A percentile compares a stretch with the other conserved stretches of the same genome.
Evolutionary conservation across 2,888 invertebrate species (phyloP).

Genomic region (Danaus chrysippus): DNA sequence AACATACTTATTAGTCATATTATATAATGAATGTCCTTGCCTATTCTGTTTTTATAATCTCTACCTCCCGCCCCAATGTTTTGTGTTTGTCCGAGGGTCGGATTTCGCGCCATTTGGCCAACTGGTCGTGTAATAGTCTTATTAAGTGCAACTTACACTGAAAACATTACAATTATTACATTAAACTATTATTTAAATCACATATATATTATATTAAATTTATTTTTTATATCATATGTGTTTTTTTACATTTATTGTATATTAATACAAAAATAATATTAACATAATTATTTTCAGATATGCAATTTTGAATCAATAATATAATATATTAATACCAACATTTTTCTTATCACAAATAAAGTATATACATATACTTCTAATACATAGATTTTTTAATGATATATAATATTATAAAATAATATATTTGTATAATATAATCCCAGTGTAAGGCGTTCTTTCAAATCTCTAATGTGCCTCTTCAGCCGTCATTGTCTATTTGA

Average conservation of each 20-base stretch:
- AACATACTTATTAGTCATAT: too few species aligned
- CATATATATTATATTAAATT: too few species aligned
- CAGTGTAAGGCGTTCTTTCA: slow-evolving; percentile 39
- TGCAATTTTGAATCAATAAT: not conserved
- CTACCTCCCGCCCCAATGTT: slow-evolving; percentile 52
- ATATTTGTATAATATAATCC: not conserved
- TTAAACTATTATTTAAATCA: too few species aligned
- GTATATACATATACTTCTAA: not conserved
- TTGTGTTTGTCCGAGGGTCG: slow-evolving; percentile 56
- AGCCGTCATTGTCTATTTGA: slow-evolving; percentile 64
- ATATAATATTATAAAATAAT: too few species aligned
- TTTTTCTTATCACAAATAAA: not conserved
- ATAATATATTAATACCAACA: not conserved
- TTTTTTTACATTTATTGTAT: too few species aligned
- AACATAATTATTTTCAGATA: too few species aligned
- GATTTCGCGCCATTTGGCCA: slow-evolving; percentile 78
- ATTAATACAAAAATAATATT: too few species aligned
- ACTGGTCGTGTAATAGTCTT: slow-evolving; percentile 70
- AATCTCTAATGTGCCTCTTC: slow-evolving; percentile 54
- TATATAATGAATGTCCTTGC: not conserved
- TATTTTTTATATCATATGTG: too few species aligned
- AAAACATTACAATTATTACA: slow-evolving; percentile 11
- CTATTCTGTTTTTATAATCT: slow-evolving; percentile 41
- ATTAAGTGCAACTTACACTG: slow-evolving; percentile 43
- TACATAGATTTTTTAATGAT: too few species aligned